phyloP scores from a whole-genome alignment of 2,888 invertebrate species.

The Rhagonycha fulva region DNA sequence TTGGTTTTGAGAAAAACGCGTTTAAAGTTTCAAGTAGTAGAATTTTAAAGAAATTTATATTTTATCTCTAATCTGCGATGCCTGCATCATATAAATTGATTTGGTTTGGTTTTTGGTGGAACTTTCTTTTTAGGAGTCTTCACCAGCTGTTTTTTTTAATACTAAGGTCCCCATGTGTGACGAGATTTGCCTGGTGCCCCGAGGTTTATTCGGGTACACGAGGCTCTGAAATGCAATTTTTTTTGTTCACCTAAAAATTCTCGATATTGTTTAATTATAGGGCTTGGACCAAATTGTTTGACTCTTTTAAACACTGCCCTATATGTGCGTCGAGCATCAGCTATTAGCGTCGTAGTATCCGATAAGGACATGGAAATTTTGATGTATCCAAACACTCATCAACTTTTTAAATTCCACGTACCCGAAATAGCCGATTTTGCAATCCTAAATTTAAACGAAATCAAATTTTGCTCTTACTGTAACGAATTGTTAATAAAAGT shows the following conservation, averaged over 20 bases:
- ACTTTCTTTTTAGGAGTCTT: too few species aligned
- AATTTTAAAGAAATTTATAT: too few species aligned
- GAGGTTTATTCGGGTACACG: too few species aligned
- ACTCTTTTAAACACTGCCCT: constrained; percentile 37
- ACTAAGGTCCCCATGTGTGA: too few species aligned
- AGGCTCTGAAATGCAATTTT: not conserved
- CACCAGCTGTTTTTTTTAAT: too few species aligned
- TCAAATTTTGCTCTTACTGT: constrained; percentile 38
- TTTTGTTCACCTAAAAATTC: not conserved
- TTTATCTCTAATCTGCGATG: too few species aligned
- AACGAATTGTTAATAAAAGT: constrained; percentile 53
- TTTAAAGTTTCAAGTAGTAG: too few species aligned
- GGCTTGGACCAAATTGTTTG: constrained; percentile 62
- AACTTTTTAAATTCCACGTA: constrained; percentile 47
- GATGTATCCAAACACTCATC: constrained; percentile 5
- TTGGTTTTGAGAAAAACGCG: too few species aligned
- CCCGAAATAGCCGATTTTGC: constrained; percentile 42
- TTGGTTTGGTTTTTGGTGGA: too few species aligned
- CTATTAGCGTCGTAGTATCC: constrained; percentile 14
- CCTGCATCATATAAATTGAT: too few species aligned
- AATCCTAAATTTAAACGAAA: constrained; percentile 40
- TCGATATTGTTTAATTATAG: constrained; percentile 56
- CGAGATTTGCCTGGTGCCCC: too few species aligned
- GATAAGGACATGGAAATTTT: constrained; percentile 18
- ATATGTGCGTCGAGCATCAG: constrained; percentile 14